phyloP scores from a whole-genome alignment of 2,113 vertebrate genomes.

The Daboia siamensis region DNA sequence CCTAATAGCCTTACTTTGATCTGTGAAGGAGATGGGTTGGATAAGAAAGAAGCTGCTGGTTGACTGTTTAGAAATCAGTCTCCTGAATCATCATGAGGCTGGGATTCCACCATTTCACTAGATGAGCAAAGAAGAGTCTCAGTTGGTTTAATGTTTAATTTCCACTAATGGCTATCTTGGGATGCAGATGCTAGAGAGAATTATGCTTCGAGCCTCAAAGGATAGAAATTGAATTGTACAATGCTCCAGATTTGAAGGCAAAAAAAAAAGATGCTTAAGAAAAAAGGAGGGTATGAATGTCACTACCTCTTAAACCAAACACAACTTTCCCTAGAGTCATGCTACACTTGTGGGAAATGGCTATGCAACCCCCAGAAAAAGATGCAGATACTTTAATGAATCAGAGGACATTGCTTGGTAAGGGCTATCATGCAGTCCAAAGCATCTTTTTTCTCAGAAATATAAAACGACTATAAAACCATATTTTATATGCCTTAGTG shows the following conservation, averaged over 20 bases:
- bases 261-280: neutral
- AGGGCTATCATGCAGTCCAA: neutral
- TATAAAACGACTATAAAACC: neutral
- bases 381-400: neutral
- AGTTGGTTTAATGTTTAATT: neutral
- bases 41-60: neutral
- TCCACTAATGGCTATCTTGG: neutral
- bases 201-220: neutral
- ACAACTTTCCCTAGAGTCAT: neutral
- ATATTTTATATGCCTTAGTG: neutral
- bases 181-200: neutral
- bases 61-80: neutral
- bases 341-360: neutral
- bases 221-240: neutral
- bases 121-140: neutral
- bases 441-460: neutral
- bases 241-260: neutral
- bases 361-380: neutral
- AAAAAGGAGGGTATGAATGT: neutral
- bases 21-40: neutral
- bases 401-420: neutral
- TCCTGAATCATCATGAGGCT: neutral
- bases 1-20: neutral
- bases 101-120: neutral
- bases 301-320: neutral